Base-by-base conservation (phyloP, 2,113 vertebrate genomes). In the Syngnathoides biaculeatus region DNA sequence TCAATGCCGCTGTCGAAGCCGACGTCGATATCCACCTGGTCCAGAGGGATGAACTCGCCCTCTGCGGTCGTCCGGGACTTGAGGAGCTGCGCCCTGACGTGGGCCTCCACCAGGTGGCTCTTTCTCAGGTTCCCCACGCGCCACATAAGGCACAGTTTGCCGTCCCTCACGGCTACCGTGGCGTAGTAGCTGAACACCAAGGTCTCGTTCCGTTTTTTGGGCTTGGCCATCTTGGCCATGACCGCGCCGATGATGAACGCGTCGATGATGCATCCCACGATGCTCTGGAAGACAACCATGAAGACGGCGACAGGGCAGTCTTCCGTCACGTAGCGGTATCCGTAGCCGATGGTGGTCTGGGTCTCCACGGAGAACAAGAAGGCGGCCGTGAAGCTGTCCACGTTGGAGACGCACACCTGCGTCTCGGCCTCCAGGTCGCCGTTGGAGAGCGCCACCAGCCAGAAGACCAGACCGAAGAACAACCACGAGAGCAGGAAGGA, bases 151-250 rank as follows among this genome's bases (percentile, higher is more conserved):
- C 95, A 98, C 20, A 98, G 92, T 68, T 98, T 98, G n/a, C 93
- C 91, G 0, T 98, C 95, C 69, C 97, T 92, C 95, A 97, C 96
- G 83, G 95, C 95, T 53, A 98, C 92, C 26, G 96, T 94, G 0
- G 97, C 97, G 0, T 94, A 94, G 86, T 98, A 92, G 73, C 97
- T 98, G 88, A 98, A 98, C 82, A 98, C 92, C 0, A 98, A 92
- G 0, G 97, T 98, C 86, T 97, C 95, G 0, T 98, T 98, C 62
- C 96, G 93, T 88, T 98, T 98, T 87, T 97, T 98, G 9, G 96
- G 97, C 80, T 96, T 98, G 6, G 95, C 95, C 95, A 98, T 98
- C 90, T 98, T 98, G 24, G 95, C 95, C 97, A 98, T 98, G 82
- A 98, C 94, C 0, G 96, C 96, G 0, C 97, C 96, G 0, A 98